phyloP scores from a whole-genome alignment of 2,113 vertebrate genomes.

The Brachyhypopomus gauderio region DNA sequence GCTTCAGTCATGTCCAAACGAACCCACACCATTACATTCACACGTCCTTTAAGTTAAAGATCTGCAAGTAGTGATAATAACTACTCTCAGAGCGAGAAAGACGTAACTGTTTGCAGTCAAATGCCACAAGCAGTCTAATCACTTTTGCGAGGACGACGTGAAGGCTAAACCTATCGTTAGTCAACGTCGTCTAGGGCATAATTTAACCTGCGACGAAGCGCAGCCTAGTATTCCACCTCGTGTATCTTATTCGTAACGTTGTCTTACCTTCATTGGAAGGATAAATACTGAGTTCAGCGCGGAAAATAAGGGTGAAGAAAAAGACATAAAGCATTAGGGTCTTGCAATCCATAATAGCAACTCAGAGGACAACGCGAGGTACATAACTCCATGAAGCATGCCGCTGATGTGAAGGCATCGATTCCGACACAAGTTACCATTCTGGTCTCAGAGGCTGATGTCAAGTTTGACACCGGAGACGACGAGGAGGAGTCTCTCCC shows the following conservation, averaged over 20 bases:
- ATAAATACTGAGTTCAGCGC: conserved; percentile 73
- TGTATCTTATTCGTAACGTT: conserved; percentile 26
- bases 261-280: conserved; percentile 92
- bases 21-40: neutral
- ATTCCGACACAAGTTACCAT: conserved; percentile 78
- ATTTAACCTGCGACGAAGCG: neutral
- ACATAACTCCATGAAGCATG: conserved; percentile 90
- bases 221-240: conserved; percentile 19
- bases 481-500: conserved; percentile 78
- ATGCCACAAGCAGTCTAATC: neutral
- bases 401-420: conserved; percentile 84
- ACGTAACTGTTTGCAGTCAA: neutral
- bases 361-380: conserved; percentile 82
- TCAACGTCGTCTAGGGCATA: neutral
- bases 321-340: conserved; percentile 72
- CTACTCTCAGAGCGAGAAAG: neutral
- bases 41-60: too few species aligned
- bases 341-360: conserved; percentile 89
- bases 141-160: neutral
- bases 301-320: conserved; percentile 68
- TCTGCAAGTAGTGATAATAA: too few species aligned
- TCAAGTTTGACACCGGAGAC: conserved; percentile 86
- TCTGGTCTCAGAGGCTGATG: conserved; percentile 79
- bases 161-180: conserved; percentile 1
- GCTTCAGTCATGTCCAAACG: neutral